Evolutionary conservation across 2,113 vertebrate species (phyloP).

Genomic region (Lepisosteus osseus): DNA sequence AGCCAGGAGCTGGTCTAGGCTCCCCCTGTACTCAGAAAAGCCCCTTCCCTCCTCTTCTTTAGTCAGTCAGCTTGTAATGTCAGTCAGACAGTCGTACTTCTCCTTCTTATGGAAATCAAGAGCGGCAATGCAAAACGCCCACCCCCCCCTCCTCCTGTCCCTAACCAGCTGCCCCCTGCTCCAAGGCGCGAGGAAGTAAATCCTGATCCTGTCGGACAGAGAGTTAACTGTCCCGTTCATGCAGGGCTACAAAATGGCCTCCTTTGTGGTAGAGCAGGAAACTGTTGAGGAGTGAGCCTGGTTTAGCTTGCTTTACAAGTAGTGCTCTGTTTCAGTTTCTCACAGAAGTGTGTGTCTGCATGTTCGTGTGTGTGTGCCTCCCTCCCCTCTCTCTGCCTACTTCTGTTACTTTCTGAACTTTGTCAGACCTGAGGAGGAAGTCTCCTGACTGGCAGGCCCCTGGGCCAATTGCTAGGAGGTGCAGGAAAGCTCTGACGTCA

Average conservation of each 20-base stretch:
- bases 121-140: not conserved
- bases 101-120: too few relatives aligned
- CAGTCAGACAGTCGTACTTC: too few relatives aligned
- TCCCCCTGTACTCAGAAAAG: constrained; percentile 23
- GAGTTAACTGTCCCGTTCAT: constrained; percentile 45
- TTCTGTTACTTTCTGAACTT: constrained; percentile 36
- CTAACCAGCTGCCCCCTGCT: constrained; percentile 16
- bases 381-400: constrained; percentile 56
- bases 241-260: constrained; percentile 67
- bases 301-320: constrained; percentile 60
- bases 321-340: constrained; percentile 70
- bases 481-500: constrained; percentile 13
- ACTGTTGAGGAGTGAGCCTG: constrained; percentile 45
- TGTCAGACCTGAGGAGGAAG: constrained; percentile 54
- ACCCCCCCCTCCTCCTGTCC: constrained; percentile 25
- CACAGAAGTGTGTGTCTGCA: constrained; percentile 41
- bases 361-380: constrained; percentile 33
- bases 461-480: constrained; percentile 44
- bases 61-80: too few relatives aligned
- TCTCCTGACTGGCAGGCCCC: constrained; percentile 49
- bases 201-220: constrained; percentile 44
- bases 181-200: constrained; percentile 53
- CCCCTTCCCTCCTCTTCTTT: not conserved
- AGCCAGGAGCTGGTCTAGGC: constrained; percentile 24
- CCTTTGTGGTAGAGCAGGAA: constrained; percentile 58